Evolutionary conservation across 2,888 invertebrate species (phyloP).

Genomic region (Leptinotarsa haldemani): DNA sequence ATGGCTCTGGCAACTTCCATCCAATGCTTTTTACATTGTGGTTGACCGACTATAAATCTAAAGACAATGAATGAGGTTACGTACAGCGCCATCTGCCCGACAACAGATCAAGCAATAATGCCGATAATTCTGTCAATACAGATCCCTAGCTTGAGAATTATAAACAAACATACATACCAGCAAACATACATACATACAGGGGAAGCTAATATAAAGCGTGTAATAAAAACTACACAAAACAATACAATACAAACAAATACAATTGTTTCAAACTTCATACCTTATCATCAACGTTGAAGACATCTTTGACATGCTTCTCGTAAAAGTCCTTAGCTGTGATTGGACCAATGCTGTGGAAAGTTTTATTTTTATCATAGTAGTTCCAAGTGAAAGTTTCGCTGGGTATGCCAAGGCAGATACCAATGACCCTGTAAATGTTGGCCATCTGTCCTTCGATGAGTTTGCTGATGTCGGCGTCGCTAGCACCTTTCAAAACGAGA

Average conservation of each 20-base stretch:
- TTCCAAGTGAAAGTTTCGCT: slow-evolving; percentile 84
- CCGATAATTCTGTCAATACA: too few species aligned
- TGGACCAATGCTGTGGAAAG: slow-evolving; percentile 79
- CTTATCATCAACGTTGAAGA: slow-evolving; percentile 86
- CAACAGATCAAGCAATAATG: too few species aligned
- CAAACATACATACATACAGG: too few species aligned
- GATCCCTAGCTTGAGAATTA: too few species aligned
- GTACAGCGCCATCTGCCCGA: too few species aligned
- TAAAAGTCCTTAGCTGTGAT: slow-evolving; percentile 86
- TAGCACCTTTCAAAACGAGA: slow-evolving; percentile 71
- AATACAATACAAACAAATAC: not conserved
- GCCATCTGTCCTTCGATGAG: slow-evolving; percentile 78
- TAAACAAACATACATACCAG: too few species aligned
- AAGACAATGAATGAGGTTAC: too few species aligned
- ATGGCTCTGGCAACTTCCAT: too few species aligned
- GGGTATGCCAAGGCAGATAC: slow-evolving; percentile 87
- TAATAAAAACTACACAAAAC: not conserved
- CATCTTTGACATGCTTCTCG: slow-evolving; percentile 78
- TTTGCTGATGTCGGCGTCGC: slow-evolving; percentile 73
- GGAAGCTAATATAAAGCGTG: too few species aligned
- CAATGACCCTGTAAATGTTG: slow-evolving; percentile 82
- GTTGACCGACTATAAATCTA: too few species aligned
- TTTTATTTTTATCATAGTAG: slow-evolving; percentile 86
- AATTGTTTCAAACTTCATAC: slow-evolving; percentile 37
- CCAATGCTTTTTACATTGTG: too few species aligned